These are phyloP conservation scores for Athalia circularis DNA, from an alignment of 2,888 invertebrate species.

Conservation along the genomic window DNA sequence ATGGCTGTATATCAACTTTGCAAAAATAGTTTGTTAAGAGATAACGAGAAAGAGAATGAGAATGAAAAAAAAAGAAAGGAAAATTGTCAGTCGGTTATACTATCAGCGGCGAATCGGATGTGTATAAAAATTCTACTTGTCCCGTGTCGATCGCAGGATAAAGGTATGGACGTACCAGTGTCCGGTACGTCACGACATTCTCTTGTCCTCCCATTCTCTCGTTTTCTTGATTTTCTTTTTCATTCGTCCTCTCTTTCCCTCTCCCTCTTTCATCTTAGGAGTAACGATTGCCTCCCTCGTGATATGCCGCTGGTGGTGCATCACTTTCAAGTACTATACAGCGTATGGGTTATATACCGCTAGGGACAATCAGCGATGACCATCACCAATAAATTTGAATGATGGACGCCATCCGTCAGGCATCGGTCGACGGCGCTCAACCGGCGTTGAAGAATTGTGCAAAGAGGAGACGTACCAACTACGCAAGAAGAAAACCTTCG, in stretches of 20 bases:
- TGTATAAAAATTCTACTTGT: background rate
- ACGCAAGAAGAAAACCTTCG: slow-evolving; percentile 3
- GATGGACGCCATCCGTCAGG: slow-evolving; percentile 55
- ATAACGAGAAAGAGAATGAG: no score
- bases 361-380: slow-evolving; percentile 39
- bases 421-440: slow-evolving; percentile 46
- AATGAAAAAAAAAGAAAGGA: no score
- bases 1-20: background rate
- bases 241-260: no score
- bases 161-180: background rate
- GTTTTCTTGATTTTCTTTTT: no score
- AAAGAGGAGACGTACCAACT: background rate
- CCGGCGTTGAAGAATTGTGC: slow-evolving; percentile 24
- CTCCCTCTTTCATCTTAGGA: background rate
- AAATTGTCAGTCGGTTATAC: no score
- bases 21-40: background rate
- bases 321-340: background rate
- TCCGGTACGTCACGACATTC: slow-evolving; percentile 1
- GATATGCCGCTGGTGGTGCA: background rate
- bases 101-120: no score
- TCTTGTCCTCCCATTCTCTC: background rate
- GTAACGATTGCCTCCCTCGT: slow-evolving; percentile 20
- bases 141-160: background rate
- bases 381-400: slow-evolving; percentile 55
- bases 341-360: slow-evolving; percentile 7